Conservation (phyloP, 2,113 vertebrate genomes). For the Willisornis vidua region DNA sequence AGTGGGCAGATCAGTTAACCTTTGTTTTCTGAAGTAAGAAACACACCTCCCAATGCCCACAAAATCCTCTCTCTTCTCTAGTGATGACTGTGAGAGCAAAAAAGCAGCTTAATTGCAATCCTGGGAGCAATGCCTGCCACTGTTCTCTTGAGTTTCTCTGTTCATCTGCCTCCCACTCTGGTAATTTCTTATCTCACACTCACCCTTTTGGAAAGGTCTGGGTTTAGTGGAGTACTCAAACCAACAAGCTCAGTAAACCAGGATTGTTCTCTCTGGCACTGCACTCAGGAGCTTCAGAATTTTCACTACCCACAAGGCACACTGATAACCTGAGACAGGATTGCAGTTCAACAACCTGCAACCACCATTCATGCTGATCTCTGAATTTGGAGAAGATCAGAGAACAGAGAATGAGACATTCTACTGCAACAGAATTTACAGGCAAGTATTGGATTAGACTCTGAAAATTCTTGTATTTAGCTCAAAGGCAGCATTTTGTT, state of each 20-base stretch:
- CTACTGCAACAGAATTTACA: neutral
- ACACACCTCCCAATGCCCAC: neutral
- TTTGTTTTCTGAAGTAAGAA: neutral
- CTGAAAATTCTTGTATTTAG: neutral
- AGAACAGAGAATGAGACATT: neutral
- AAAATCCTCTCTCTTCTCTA: neutral
- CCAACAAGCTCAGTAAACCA: neutral
- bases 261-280: neutral
- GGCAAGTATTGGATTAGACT: neutral
- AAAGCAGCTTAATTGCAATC: neutral
- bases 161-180: neutral
- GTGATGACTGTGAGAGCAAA: neutral
- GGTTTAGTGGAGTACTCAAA: neutral
- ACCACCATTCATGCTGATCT: neutral
- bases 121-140: neutral
- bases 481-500: neutral
- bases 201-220: neutral
- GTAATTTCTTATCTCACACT: neutral
- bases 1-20: neutral
- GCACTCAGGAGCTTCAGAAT: neutral
- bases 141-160: neutral
- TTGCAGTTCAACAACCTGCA: neutral
- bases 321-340: neutral
- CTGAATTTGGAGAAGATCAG: neutral
- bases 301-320: neutral